Evolutionary conservation across 2,888 invertebrate species (phyloP).

Genomic region (Aspidiotus destructor): DNA sequence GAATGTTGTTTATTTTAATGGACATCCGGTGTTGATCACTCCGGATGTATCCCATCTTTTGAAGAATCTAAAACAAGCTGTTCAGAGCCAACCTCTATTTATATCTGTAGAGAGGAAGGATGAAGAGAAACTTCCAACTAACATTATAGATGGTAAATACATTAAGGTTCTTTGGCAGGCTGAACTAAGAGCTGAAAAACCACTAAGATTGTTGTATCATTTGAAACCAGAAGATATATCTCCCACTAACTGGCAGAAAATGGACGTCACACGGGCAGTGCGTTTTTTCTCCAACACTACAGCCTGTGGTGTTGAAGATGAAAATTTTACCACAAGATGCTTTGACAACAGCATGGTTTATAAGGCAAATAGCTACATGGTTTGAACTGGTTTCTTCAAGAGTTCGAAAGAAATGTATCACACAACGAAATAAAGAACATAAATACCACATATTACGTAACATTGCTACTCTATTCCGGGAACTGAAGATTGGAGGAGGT

Average conservation of each 20-base stretch:
- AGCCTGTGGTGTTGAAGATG: constrained; percentile 13
- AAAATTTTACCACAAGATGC: constrained; percentile 12
- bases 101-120: constrained; percentile 4
- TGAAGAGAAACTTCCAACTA: constrained; percentile 5
- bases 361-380: constrained; percentile 7
- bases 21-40: constrained; percentile 12
- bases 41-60: constrained; percentile 19
- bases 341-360: constrained; percentile 19
- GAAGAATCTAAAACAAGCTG: constrained; percentile 12
- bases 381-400: constrained; percentile 12
- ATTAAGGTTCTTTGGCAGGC: constrained; percentile 14
- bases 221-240: constrained; percentile 6
- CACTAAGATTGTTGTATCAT: constrained; percentile 5
- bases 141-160: constrained; percentile 5
- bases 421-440: constrained; percentile 11
- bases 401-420: constrained; percentile 10
- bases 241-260: constrained; percentile 18
- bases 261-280: constrained; percentile 16
- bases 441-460: too few species aligned
- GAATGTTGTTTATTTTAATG: constrained; percentile 11
- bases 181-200: constrained; percentile 4
- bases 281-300: constrained; percentile 14
- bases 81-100: constrained; percentile 6
- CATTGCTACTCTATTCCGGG: too few species aligned
- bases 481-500: not conserved